Evolutionary conservation across 2,113 vertebrate species (phyloP).

Genomic region (Oryctolagus cuniculus): DNA sequence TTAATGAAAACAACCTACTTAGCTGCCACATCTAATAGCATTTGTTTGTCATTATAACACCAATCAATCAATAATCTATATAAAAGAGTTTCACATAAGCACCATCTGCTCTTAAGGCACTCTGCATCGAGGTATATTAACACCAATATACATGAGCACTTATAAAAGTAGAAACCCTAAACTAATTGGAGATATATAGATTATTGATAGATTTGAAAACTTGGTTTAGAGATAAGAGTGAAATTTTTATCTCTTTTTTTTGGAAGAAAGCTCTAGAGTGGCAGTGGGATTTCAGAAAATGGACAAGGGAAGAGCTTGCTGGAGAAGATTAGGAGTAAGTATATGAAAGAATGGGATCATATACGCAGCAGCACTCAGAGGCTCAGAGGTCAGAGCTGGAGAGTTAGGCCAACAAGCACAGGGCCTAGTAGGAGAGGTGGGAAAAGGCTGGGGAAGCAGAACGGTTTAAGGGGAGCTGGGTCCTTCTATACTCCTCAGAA

Average conservation of each 20-base stretch:
- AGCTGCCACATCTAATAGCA: not conserved
- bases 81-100: not conserved
- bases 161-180: not conserved
- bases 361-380: not conserved
- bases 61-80: not conserved
- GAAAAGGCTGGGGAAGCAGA: not conserved
- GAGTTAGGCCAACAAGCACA: not conserved
- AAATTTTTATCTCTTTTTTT: not conserved
- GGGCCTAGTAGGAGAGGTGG: not conserved
- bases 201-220: not conserved
- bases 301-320: not conserved
- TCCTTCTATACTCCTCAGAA: not conserved
- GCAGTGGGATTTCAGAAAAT: not conserved
- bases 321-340: not conserved
- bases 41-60: not conserved
- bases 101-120: not conserved
- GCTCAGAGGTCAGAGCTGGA: not conserved
- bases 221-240: not conserved
- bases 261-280: slow-evolving; percentile 5
- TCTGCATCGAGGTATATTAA: not conserved
- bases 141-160: not conserved
- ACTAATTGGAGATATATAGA: not conserved
- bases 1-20: not conserved
- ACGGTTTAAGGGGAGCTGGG: not conserved
- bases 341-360: not conserved